Evolutionary conservation across 2,888 invertebrate species (phyloP).

Genomic region (Ernsta delagoae): DNA sequence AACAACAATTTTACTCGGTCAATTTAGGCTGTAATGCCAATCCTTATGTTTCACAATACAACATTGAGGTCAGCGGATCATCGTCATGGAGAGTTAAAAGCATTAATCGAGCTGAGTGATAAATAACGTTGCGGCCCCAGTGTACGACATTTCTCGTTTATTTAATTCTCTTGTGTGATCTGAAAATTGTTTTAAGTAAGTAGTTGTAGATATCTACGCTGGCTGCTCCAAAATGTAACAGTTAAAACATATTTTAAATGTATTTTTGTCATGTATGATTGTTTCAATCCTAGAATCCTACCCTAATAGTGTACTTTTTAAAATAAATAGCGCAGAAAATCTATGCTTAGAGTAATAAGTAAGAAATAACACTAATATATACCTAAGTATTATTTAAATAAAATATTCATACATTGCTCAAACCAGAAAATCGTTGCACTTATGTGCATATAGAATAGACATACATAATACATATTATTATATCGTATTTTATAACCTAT

Average conservation of each 20-base stretch:
- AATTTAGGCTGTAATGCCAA: slow-evolving; percentile 38
- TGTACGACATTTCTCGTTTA: slow-evolving; percentile 18
- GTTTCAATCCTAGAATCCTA: no score
- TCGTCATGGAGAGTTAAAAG: slow-evolving; percentile 43
- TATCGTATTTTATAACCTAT: no score
- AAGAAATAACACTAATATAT: no score
- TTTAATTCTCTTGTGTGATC: slow-evolving; percentile 3
- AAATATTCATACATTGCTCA: not conserved
- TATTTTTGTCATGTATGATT: no score
- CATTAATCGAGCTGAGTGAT: slow-evolving; percentile 27
- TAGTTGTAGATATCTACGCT: no score
- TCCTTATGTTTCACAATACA: slow-evolving; percentile 44
- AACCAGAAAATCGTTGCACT: slow-evolving; percentile 22
- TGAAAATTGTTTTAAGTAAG: not conserved
- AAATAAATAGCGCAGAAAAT: no score
- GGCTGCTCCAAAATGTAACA: not conserved
- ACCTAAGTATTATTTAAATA: no score
- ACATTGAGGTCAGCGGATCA: slow-evolving; percentile 49
- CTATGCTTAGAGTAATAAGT: no score
- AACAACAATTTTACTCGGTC: slow-evolving; percentile 37
- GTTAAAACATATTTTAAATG: no score
- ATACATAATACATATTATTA: no score
- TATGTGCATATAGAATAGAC: not conserved
- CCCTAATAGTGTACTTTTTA: no score
- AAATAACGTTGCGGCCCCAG: slow-evolving; percentile 25